Evolutionary conservation across 2,113 vertebrate species (phyloP), one percentile per base, ranked within the genome.

Genomic region (Motacilla alba): DNA sequence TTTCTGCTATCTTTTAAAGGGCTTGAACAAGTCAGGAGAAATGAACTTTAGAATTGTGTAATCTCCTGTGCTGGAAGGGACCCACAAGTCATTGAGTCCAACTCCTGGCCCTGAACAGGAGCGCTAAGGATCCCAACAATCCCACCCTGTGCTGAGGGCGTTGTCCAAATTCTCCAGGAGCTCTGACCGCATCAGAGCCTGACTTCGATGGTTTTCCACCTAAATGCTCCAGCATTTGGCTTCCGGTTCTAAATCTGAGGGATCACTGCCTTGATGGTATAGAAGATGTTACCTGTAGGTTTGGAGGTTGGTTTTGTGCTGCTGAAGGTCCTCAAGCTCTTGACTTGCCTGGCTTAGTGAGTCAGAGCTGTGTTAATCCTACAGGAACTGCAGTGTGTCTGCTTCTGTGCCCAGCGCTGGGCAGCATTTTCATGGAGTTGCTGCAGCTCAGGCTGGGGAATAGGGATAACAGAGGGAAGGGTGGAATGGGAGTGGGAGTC

Each of bases 21-120:
- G 11, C 30, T 68, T 13, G 46, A 41, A 35, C 16, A 58, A 23
- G 43, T 69, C 18, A 16, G 8, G 62, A 64, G 55, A 43, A 69
- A 13, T 5, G 30, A 12, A n/a, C 13, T 81, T 68, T 0, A n/a
- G n/a, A 39, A 17, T 53, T 0, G 0, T n/a, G 33, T 60, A 37
- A 46, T 46, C 37, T 58, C 52, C 37, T 74, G 77, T 46, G n/a
- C 11, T 68, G 39, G 20, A 46, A 30, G 37, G n/a, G 46, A 22
- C n/a, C 16, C 60, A n/a, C 23, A 24, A 16, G 46, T 39, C 33
- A 21, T 5, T 37, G 28, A 39, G 39, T 39, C 7, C 52, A 67
- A 1, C 68, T 37, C 37, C 31, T 58, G 31, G 12, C 27, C 23
- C 23, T 59, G 52, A 18, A 21, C 4, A 46, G 66, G 60, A 46